A percentile compares a stretch with the other conserved stretches of the same genome.
These are phyloP conservation scores for Pyrochroa serraticornis DNA, from an alignment of 2,888 invertebrate species.

Conservation along the genomic window DNA sequence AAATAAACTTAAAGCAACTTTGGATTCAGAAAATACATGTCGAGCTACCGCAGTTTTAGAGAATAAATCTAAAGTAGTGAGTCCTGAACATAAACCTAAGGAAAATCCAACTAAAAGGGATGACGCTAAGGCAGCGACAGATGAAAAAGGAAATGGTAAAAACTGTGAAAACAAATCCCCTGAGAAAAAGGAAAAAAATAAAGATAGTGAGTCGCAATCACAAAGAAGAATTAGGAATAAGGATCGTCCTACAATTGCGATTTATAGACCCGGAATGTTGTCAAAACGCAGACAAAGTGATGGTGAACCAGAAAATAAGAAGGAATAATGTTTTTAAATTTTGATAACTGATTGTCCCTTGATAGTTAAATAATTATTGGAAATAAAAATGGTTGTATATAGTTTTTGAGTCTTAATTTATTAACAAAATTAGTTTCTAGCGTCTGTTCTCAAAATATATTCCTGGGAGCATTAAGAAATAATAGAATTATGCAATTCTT, in stretches of 20 bases:
- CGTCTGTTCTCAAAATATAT: too few species aligned
- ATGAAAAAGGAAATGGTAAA: constrained; percentile 23
- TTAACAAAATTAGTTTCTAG: too few species aligned
- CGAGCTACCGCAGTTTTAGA: constrained; percentile 3
- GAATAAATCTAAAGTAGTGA: constrained; percentile 1
- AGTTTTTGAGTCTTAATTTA: too few species aligned
- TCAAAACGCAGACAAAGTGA: constrained; percentile 72
- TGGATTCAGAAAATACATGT: constrained; percentile 11
- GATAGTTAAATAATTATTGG: too few species aligned
- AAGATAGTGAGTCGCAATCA: constrained; percentile 14
- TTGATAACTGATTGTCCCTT: neutral
- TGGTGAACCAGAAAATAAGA: constrained; percentile 59
- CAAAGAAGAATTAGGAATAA: constrained; percentile 64
- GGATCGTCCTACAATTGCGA: constrained; percentile 87
- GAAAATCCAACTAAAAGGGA: constrained; percentile 14
- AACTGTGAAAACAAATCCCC: constrained; percentile 22
- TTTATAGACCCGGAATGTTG: constrained; percentile 91
- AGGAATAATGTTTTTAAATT: constrained; percentile 14
- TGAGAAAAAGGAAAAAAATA: constrained; percentile 28
- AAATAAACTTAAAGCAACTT: neutral
- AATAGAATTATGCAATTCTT: too few species aligned
- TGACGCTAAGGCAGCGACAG: constrained; percentile 10
- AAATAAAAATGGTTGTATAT: too few species aligned
- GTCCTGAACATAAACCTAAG: constrained; percentile 15
- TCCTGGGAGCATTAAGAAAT: too few species aligned